Conservation (phyloP, 2,888 invertebrate genomes). For the Ferdinandea cuprea region DNA sequence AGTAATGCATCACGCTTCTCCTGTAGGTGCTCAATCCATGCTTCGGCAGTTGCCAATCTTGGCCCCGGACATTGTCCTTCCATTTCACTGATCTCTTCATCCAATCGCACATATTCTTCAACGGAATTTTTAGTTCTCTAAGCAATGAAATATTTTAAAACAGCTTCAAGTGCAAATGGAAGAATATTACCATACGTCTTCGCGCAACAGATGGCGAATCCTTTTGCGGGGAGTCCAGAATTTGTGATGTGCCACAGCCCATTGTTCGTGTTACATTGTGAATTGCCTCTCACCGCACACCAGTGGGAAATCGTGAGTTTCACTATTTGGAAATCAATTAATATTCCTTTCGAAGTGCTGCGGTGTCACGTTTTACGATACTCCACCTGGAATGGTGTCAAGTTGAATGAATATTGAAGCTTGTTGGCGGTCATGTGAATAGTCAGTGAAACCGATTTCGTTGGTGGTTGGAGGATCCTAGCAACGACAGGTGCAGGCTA, state of each 20-base stretch:
- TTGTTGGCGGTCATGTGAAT: slow-evolving; percentile 18
- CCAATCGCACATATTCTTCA: slow-evolving; percentile 80
- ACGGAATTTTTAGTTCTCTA: slow-evolving; percentile 73
- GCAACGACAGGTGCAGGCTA: slow-evolving; percentile 34
- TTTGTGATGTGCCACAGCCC: slow-evolving; percentile 67
- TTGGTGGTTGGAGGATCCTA: slow-evolving; percentile 29
- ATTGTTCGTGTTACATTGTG: slow-evolving; percentile 58
- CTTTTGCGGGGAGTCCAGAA: slow-evolving; percentile 53
- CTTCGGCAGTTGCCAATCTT: slow-evolving; percentile 81
- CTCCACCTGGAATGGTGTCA: slow-evolving; percentile 37
- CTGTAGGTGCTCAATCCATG: slow-evolving; percentile 82
- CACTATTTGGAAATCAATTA: slow-evolving; percentile 4
- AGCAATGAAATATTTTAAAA: not conserved
- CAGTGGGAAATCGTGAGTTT: slow-evolving; percentile 18
- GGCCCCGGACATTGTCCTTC: slow-evolving; percentile 82
- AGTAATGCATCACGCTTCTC: slow-evolving; percentile 78
- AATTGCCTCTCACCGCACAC: slow-evolving; percentile 15
- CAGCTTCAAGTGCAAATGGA: not conserved
- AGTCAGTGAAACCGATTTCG: slow-evolving; percentile 4
- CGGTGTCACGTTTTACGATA: slow-evolving; percentile 46
- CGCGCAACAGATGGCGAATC: slow-evolving; percentile 55
- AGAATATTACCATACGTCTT: slow-evolving; percentile 44
- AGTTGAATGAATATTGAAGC: slow-evolving; percentile 61
- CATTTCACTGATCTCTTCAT: slow-evolving; percentile 80
- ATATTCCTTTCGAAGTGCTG: not conserved